phyloP scores from a whole-genome alignment of 2,888 invertebrate genomes.

The Tiphia femorata region DNA sequence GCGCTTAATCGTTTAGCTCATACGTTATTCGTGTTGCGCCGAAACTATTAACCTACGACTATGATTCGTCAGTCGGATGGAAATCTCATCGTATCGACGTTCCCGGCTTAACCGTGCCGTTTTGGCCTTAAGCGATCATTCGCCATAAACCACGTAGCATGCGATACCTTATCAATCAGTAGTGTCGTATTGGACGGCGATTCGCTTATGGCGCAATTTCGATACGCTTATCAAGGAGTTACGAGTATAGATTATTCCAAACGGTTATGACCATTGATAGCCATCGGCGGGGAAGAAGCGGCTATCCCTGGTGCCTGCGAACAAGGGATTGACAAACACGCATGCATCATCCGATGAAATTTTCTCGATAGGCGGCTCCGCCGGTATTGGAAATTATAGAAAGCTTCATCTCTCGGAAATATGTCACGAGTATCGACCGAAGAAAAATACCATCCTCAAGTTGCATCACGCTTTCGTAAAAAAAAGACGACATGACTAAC shows the following conservation, averaged over 20 bases:
- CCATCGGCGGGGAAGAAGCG: background rate
- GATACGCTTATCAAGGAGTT: slow-evolving; percentile 20
- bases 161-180: slow-evolving; percentile 21
- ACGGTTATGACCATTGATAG: background rate
- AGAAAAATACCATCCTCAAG: too few relatives aligned
- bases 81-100: slow-evolving; percentile 17
- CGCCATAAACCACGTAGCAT: slow-evolving; percentile 16
- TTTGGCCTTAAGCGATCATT: slow-evolving; percentile 14
- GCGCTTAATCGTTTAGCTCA: background rate
- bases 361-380: too few relatives aligned
- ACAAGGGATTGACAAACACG: too few relatives aligned
- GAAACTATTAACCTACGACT: background rate
- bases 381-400: too few relatives aligned
- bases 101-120: slow-evolving; percentile 7
- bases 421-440: too few relatives aligned
- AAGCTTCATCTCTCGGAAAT: too few relatives aligned
- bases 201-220: slow-evolving; percentile 15
- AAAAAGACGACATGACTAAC: too few relatives aligned
- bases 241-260: slow-evolving; percentile 1
- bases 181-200: slow-evolving; percentile 12
- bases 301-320: too few relatives aligned
- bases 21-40: background rate
- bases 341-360: too few relatives aligned
- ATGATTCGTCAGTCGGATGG: background rate
- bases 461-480: too few relatives aligned